Percentiles rank a stretch among this genome's conserved stretches.
These are phyloP conservation scores for Fundulus diaphanus DNA, from an alignment of 2,797 vertebrate species.

Conservation along the genomic window DNA sequence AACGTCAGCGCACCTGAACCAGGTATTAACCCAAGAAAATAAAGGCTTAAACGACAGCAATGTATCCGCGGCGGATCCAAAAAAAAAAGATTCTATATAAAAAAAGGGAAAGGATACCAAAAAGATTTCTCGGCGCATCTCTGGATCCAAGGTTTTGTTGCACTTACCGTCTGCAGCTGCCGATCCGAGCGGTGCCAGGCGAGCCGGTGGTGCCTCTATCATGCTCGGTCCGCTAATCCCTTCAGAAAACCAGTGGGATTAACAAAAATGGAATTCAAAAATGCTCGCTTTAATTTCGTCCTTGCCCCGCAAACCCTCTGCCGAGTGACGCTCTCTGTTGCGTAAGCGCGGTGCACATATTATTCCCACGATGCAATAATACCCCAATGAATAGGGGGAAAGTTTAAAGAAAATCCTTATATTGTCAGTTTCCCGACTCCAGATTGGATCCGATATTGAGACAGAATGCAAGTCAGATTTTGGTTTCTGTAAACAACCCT, in stretches of 20 bases:
- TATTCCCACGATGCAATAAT: conserved; percentile 15
- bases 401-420: conserved; percentile 2
- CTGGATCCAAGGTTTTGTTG: conserved; percentile 16
- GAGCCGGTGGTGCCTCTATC: conserved; percentile 69
- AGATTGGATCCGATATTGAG: neutral
- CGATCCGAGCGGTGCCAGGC: conserved; percentile 36
- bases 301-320: conserved; percentile 50
- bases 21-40: neutral
- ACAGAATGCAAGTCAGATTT: neutral
- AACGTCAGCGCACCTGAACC: conserved; percentile 15
- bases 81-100: too few species aligned
- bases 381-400: conserved; percentile 15
- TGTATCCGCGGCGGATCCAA: conserved; percentile 17
- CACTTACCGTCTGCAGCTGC: conserved; percentile 32
- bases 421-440: neutral
- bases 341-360: conserved; percentile 62
- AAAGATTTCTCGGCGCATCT: conserved; percentile 18
- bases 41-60: conserved; percentile 9
- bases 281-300: conserved; percentile 78
- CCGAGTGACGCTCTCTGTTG: conserved; percentile 70
- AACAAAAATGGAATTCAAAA: conserved; percentile 75
- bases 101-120: conserved; percentile 3
- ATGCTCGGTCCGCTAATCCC: conserved; percentile 83
- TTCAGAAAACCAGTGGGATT: conserved; percentile 82
- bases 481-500: conserved; percentile 31